A percentile compares a stretch with the other conserved stretches of the same genome.
These are phyloP conservation scores for Loris lydekkerianus DNA, from an alignment of 2,797 vertebrate species.

Conservation along the genomic window DNA sequence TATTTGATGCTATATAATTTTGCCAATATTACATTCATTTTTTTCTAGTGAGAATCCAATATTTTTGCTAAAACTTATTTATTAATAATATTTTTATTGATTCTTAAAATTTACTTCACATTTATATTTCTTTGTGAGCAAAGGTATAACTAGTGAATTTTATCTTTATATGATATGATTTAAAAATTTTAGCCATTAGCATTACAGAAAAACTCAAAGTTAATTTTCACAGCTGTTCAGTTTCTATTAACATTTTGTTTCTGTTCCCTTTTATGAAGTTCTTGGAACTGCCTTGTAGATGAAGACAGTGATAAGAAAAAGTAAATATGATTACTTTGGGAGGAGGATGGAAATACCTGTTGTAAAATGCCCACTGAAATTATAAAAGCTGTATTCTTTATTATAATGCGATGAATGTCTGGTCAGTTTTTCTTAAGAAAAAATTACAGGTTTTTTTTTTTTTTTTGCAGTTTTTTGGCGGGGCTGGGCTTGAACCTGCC, in stretches of 20 bases:
- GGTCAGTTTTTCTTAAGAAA: background rate
- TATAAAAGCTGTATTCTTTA: constrained; percentile 6
- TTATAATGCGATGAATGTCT: background rate
- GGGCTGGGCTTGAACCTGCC: no score
- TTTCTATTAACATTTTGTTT: background rate
- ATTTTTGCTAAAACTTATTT: background rate
- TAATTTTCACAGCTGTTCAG: background rate
- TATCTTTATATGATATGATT: background rate
- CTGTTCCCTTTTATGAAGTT: background rate
- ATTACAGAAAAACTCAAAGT: background rate
- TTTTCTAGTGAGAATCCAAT: background rate
- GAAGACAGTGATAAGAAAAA: background rate
- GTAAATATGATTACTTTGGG: background rate
- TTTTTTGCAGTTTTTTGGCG: no score
- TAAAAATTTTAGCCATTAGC: background rate
- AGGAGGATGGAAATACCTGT: background rate
- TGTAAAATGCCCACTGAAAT: background rate
- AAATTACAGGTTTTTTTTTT: background rate
- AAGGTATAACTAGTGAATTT: background rate
- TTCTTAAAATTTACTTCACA: background rate
- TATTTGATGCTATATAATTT: background rate
- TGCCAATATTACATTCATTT: background rate
- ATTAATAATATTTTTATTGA: background rate
- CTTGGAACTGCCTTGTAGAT: background rate
- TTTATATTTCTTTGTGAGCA: background rate